Evolutionary conservation across 2,113 vertebrate species (phyloP).

Genomic region (Vidua chalybeata): DNA sequence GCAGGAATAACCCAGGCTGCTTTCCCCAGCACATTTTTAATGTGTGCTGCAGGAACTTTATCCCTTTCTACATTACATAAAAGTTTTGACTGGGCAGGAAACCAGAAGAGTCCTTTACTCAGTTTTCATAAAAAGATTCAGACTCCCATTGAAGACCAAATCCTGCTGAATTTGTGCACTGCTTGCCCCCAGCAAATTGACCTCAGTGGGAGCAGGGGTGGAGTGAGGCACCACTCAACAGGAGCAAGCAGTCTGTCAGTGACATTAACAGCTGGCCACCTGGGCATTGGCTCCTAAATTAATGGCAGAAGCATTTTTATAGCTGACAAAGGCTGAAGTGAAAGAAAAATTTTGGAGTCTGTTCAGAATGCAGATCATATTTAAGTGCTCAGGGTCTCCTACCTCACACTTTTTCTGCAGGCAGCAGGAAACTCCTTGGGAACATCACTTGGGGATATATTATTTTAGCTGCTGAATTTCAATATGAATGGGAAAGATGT

Average conservation of each 20-base stretch:
- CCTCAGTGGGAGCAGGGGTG: not conserved
- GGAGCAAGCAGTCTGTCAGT: not conserved
- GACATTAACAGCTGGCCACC: not conserved
- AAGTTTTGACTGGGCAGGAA: not conserved
- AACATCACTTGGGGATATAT: not conserved
- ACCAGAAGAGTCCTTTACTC: not conserved
- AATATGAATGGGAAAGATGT: not conserved
- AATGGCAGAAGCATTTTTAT: not conserved
- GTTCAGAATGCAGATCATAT: not conserved
- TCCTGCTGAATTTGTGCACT: not conserved
- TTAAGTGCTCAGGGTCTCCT: not conserved
- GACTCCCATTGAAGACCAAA: not conserved
- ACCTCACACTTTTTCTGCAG: not conserved
- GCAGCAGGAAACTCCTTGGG: not conserved
- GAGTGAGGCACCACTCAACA: fast-evolving
- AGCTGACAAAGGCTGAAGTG: not conserved
- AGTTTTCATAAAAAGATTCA: not conserved
- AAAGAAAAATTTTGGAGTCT: not conserved
- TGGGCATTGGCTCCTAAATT: not conserved
- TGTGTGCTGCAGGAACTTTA: not conserved
- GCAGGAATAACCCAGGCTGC: not conserved
- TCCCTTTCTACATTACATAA: not conserved
- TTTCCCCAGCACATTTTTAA: not conserved
- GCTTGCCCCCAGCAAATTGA: not conserved
- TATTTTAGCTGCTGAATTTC: not conserved